Percentiles rank a stretch among this genome's conserved stretches.
phyloP scores from a whole-genome alignment of 2,113 vertebrate genomes.

The Tragelaphus imberbis region DNA sequence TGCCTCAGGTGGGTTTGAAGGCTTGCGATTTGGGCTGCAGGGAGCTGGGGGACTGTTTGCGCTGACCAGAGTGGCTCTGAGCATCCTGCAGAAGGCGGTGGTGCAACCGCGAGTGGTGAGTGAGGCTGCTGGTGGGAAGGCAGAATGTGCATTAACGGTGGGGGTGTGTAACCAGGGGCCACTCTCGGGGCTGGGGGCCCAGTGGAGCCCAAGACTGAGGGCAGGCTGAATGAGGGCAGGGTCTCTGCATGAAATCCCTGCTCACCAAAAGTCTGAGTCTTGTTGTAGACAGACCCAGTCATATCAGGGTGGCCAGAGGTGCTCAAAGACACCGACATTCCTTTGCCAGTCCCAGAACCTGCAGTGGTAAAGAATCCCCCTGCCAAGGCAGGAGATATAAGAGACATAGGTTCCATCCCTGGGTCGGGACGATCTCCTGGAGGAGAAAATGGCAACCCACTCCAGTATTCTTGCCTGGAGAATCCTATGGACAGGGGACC shows the following conservation, averaged over 20 bases:
- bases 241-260: constrained; percentile 96
- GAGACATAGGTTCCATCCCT: background rate
- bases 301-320: constrained; percentile 92
- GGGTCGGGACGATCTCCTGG: background rate
- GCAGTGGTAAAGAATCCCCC: background rate
- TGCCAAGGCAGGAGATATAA: background rate
- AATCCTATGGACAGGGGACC: background rate
- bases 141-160: constrained; percentile 92
- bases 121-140: constrained; percentile 96
- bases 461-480: background rate
- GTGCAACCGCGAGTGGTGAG: constrained; percentile 89
- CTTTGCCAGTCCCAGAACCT: constrained; percentile 64
- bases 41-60: constrained; percentile 79
- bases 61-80: constrained; percentile 82
- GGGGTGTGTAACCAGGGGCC: constrained; percentile 89
- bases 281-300: constrained; percentile 93
- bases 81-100: constrained; percentile 85
- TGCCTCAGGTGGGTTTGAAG: constrained; percentile 82
- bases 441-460: background rate
- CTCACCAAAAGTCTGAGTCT: constrained; percentile 95
- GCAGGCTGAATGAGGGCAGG: constrained; percentile 93
- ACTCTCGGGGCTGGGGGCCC: constrained; percentile 90
- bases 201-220: constrained; percentile 91
- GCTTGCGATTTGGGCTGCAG: constrained; percentile 86
- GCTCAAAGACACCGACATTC: constrained; percentile 89